Evolutionary conservation across 2,113 vertebrate species (phyloP).

Genomic region (Nanorana parkeri): DNA sequence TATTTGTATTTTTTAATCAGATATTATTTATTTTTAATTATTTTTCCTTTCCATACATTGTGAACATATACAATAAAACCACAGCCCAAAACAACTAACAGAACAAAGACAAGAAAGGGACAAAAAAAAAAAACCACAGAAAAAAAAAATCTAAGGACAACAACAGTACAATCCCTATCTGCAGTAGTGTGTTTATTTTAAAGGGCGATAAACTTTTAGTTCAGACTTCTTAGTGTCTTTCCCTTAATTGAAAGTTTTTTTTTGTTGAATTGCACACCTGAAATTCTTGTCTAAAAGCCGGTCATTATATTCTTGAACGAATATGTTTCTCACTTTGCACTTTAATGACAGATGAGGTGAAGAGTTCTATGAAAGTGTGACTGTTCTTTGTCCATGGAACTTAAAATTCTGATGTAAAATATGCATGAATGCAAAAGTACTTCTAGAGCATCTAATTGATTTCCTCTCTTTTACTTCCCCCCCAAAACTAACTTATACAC

Average conservation of each 20-base stretch:
- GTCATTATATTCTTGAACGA: constrained; percentile 37
- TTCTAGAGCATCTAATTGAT: constrained; percentile 49
- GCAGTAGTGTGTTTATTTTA: too few relatives aligned
- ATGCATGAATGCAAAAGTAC: constrained; percentile 52
- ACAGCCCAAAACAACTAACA: too few relatives aligned
- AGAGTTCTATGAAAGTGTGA: constrained; percentile 35
- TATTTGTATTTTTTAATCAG: too few relatives aligned
- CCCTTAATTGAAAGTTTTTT: neutral
- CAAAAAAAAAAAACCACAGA: too few relatives aligned
- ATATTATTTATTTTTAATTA: too few relatives aligned
- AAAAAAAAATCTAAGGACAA: too few relatives aligned
- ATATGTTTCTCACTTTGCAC: neutral
- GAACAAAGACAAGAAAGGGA: too few relatives aligned
- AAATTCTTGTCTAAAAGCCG: constrained; percentile 28
- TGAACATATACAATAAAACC: too few relatives aligned
- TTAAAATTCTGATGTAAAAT: constrained; percentile 47
- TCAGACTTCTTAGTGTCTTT: neutral
- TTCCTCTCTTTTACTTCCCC: constrained; percentile 33
- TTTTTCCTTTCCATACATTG: too few relatives aligned
- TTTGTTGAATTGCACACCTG: neutral
- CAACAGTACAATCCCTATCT: too few relatives aligned
- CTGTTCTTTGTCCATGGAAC: constrained; percentile 40
- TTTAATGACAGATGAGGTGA: constrained; percentile 11
- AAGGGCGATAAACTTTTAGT: neutral
- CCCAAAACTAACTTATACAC: constrained; percentile 15